Conservation (phyloP, 2,888 invertebrate species). For the Ischnura elegans region DNA sequence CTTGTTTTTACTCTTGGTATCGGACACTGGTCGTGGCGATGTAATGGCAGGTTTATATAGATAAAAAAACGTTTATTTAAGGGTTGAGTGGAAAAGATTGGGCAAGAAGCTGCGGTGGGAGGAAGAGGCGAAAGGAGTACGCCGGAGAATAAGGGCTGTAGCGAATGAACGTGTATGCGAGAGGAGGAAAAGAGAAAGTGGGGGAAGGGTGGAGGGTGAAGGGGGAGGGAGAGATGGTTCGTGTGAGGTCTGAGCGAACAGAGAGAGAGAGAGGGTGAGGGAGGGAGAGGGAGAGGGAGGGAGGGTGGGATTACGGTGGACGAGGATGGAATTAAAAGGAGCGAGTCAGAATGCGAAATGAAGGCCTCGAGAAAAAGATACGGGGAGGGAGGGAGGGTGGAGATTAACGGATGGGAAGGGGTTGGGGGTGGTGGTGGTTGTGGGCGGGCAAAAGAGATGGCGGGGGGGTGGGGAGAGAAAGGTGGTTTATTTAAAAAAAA, state of each 20-base stretch:
- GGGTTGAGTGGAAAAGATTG: background rate
- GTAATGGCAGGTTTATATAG: background rate
- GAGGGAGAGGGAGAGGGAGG: background rate
- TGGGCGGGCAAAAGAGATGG: background rate
- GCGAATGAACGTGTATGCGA: too few relatives aligned
- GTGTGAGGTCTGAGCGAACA: background rate
- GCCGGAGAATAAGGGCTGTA: background rate
- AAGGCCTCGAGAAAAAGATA: slow-evolving; percentile 24
- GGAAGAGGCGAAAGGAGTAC: background rate
- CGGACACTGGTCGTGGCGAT: background rate
- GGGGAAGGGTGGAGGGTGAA: background rate
- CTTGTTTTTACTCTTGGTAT: too few relatives aligned
- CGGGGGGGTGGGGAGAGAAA: background rate
- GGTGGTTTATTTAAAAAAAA: slow-evolving; percentile 2
- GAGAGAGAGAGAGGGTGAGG: background rate
- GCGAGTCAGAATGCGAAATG: slow-evolving; percentile 15
- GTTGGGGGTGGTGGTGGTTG: background rate
- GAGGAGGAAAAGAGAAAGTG: background rate
- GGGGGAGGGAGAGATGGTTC: background rate
- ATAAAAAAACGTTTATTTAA: too few relatives aligned
- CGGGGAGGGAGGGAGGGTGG: background rate
- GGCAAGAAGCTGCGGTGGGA: background rate
- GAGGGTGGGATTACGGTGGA: background rate
- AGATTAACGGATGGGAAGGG: background rate
- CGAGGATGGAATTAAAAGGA: slow-evolving; percentile 18